Evolutionary conservation across 2,797 vertebrate species (phyloP).

Genomic region (Pyrocephalus nanus): DNA sequence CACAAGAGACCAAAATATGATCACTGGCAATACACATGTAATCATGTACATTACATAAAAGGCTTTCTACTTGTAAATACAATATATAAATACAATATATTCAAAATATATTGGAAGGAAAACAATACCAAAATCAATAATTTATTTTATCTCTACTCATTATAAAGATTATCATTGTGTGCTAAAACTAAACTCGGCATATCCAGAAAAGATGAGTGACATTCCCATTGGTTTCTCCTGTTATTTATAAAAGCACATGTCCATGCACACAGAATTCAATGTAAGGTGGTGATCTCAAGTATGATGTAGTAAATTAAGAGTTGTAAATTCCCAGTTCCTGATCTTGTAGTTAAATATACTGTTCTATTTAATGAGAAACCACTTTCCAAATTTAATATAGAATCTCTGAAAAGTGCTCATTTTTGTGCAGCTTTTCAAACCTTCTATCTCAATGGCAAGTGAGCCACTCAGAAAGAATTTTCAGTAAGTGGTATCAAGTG

Average conservation of each 20-base stretch:
- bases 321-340: not conserved
- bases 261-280: not conserved
- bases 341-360: not conserved
- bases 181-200: not conserved
- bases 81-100: not conserved
- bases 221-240: not conserved
- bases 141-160: not conserved
- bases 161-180: not conserved
- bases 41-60: not conserved
- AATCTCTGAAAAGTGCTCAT: not conserved
- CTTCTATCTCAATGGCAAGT: conserved; percentile 1
- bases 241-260: not conserved
- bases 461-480: conserved; percentile 35
- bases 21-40: not conserved
- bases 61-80: not conserved
- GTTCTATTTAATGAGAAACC: not conserved
- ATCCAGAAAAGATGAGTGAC: not conserved
- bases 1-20: not conserved
- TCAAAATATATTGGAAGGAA: not conserved
- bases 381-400: not conserved
- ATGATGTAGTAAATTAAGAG: not conserved
- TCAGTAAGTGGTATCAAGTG: conserved; percentile 58
- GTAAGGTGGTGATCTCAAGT: not conserved
- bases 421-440: conserved; percentile 16
- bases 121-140: not conserved